phyloP scores from a whole-genome alignment of 2,888 invertebrate species.

The Miltochrista miniata region DNA sequence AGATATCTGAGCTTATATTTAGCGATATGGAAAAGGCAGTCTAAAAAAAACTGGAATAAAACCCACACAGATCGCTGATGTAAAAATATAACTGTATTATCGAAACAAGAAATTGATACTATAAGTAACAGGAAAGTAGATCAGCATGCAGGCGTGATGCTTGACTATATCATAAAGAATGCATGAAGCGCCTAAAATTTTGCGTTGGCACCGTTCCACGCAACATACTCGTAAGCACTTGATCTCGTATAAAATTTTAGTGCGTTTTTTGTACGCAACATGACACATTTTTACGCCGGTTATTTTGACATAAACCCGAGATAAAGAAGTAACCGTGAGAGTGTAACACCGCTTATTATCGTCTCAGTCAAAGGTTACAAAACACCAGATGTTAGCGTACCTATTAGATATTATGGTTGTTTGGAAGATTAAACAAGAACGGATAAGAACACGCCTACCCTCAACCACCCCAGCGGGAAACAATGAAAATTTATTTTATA shows the following conservation, averaged over 20 bases:
- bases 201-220: constrained; percentile 51
- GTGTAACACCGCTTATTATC: constrained; percentile 17
- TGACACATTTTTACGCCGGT: background rate
- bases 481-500: constrained; percentile 66
- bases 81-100: constrained; percentile 11
- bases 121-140: constrained; percentile 13
- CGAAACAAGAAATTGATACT: constrained; percentile 16
- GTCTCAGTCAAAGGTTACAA: constrained; percentile 27
- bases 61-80: too few species aligned
- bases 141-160: constrained; percentile 20
- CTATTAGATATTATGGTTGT: constrained; percentile 44
- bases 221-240: constrained; percentile 14
- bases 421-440: constrained; percentile 58
- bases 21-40: too few species aligned
- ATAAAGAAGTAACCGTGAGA: constrained; percentile 11
- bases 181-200: constrained; percentile 42
- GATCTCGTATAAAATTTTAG: background rate
- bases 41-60: too few species aligned
- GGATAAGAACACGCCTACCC: constrained; percentile 51
- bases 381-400: constrained; percentile 51
- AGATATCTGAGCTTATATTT: too few species aligned
- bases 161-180: constrained; percentile 26
- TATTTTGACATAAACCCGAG: constrained; percentile 9
- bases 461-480: constrained; percentile 45
- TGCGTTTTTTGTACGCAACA: background rate